A percentile compares a stretch with the other conserved stretches of the same genome.
Evolutionary conservation across 2,888 invertebrate genomes (phyloP).

Genomic region (Scotopteryx bipunctaria): DNA sequence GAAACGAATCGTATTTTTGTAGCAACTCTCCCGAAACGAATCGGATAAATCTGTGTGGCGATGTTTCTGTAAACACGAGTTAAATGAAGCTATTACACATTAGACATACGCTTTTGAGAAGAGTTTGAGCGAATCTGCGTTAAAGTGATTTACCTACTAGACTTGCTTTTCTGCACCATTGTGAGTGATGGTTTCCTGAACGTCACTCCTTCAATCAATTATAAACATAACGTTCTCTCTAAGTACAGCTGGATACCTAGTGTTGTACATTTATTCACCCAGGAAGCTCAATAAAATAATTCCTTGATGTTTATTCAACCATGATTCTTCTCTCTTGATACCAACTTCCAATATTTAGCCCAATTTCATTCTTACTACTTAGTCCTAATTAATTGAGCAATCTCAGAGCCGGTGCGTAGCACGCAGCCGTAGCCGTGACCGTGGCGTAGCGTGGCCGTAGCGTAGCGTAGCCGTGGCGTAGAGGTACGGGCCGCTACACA

Average conservation of each 20-base stretch:
- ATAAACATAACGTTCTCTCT: too few species aligned
- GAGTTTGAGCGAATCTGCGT: constrained; percentile 21
- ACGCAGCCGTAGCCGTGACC: constrained; percentile 3
- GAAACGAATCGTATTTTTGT: constrained; percentile 54
- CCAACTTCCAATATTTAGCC: too few species aligned
- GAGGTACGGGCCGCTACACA: constrained; percentile 29
- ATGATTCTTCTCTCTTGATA: too few species aligned
- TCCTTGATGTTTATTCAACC: too few species aligned
- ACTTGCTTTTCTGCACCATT: not conserved
- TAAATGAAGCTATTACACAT: constrained; percentile 20
- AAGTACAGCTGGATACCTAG: too few species aligned
- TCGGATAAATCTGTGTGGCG: constrained; percentile 50
- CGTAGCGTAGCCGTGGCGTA: constrained; percentile 11
- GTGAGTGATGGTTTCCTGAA: not conserved
- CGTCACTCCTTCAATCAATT: too few species aligned
- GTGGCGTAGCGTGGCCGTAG: constrained; percentile 16
- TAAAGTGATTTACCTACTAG: constrained; percentile 11
- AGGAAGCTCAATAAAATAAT: too few species aligned
- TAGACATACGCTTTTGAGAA: constrained; percentile 21
- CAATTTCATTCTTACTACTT: too few species aligned
- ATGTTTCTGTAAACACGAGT: constrained; percentile 13
- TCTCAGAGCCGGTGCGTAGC: constrained; percentile 7
- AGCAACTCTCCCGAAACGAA: constrained; percentile 50
- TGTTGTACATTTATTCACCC: too few species aligned
- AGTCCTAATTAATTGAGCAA: not conserved